These are phyloP conservation scores for Cotesia chilonis DNA, from an alignment of 1,140 invertebrate species.

Conservation along the genomic window DNA sequence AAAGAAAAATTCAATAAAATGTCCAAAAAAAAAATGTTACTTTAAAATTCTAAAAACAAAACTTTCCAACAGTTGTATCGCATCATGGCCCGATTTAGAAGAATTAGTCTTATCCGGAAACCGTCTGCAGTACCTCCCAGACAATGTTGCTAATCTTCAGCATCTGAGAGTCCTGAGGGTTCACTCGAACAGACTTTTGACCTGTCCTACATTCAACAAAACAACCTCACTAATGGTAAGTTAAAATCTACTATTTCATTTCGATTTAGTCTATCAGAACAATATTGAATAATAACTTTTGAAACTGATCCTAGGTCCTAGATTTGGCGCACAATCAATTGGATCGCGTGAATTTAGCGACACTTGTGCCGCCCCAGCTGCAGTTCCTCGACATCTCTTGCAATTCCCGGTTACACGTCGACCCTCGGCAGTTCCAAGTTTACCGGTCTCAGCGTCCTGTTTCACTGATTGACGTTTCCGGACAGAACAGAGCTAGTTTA, in stretches of 20 bases:
- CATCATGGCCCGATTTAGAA: slow-evolving; percentile 80
- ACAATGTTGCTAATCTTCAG: slow-evolving; percentile 76
- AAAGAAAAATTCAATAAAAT: too few relatives aligned
- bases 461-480: slow-evolving; percentile 83
- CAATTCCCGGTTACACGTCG: slow-evolving; percentile 81
- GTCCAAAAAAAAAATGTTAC: too few relatives aligned
- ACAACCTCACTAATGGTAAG: slow-evolving; percentile 74
- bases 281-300: slow-evolving; percentile 2
- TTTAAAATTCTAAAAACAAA: too few relatives aligned
- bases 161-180: slow-evolving; percentile 80
- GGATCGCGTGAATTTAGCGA: slow-evolving; percentile 78
- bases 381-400: slow-evolving; percentile 87
- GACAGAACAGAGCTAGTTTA: slow-evolving; percentile 74
- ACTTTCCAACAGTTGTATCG: slow-evolving; percentile 68
- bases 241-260: background rate
- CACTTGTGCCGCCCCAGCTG: slow-evolving; percentile 80
- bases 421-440: slow-evolving; percentile 80
- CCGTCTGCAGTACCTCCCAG: slow-evolving; percentile 78
- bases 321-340: slow-evolving; percentile 87
- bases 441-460: slow-evolving; percentile 81
- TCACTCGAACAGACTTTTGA: slow-evolving; percentile 81
- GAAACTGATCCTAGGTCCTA: slow-evolving; percentile 67
- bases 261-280: background rate
- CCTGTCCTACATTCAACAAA: slow-evolving; percentile 79
- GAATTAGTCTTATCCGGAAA: slow-evolving; percentile 86